Evolutionary conservation across 2,797 vertebrate genomes (phyloP).

Genomic region (Chaetophractus vellerosus): DNA sequence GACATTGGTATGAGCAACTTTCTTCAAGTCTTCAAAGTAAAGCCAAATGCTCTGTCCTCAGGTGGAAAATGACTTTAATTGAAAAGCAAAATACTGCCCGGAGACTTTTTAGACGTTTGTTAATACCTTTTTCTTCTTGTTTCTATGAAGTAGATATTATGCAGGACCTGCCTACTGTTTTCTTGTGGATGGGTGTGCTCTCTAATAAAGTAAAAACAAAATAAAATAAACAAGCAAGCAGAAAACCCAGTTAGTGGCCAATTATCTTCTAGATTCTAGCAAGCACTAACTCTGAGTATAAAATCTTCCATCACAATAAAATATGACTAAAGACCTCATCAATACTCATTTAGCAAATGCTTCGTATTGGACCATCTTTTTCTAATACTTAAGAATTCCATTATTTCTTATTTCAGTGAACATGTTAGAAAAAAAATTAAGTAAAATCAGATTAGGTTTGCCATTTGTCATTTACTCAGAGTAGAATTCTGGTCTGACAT

Average conservation of each 20-base stretch:
- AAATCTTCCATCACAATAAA: slow-evolving; percentile 78
- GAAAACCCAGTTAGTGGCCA: slow-evolving; percentile 66
- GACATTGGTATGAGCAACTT: slow-evolving; percentile 81
- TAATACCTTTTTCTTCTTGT: slow-evolving; percentile 80
- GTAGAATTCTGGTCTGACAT: slow-evolving; percentile 78
- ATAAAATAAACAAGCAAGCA: slow-evolving; percentile 60
- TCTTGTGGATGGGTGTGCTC: neutral
- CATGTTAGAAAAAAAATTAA: slow-evolving; percentile 76
- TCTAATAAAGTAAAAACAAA: slow-evolving; percentile 76
- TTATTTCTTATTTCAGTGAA: slow-evolving; percentile 85
- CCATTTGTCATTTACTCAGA: slow-evolving; percentile 83
- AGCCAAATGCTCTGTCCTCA: slow-evolving; percentile 83
- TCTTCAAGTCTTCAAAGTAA: slow-evolving; percentile 87
- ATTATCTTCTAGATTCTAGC: slow-evolving; percentile 79
- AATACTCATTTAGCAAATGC: slow-evolving; percentile 82
- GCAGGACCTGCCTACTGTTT: neutral
- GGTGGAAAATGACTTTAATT: slow-evolving; percentile 88
- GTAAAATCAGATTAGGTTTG: slow-evolving; percentile 84
- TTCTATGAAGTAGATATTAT: slow-evolving; percentile 75
- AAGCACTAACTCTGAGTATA: slow-evolving; percentile 68
- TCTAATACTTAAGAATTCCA: slow-evolving; percentile 84
- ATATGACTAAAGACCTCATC: slow-evolving; percentile 78
- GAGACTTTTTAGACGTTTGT: slow-evolving; percentile 86
- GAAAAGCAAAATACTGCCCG: slow-evolving; percentile 86
- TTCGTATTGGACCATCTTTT: slow-evolving; percentile 66